Percentiles rank a stretch among this genome's conserved stretches.
These are phyloP conservation scores for Leptopilina drosophilae DNA, from an alignment of 2,888 invertebrate species.

Conservation along the genomic window DNA sequence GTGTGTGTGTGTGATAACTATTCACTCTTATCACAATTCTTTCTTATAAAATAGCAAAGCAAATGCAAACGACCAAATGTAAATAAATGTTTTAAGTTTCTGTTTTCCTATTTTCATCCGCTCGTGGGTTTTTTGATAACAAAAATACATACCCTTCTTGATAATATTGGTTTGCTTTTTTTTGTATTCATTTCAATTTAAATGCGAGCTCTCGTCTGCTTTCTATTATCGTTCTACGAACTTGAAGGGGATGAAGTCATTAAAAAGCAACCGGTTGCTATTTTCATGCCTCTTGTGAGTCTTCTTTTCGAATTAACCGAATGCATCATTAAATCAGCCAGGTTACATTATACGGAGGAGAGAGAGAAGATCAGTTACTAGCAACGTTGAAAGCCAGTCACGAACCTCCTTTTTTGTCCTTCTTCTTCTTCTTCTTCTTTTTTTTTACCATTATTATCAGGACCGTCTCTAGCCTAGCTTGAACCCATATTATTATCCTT, in stretches of 20 bases:
- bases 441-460: conserved; percentile 11
- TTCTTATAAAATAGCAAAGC: neutral
- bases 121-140: neutral
- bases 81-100: too few species aligned
- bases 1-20: neutral
- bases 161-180: neutral
- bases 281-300: conserved; percentile 31
- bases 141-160: neutral
- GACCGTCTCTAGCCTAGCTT: conserved; percentile 21
- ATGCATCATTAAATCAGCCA: conserved; percentile 16
- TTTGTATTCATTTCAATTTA: conserved; percentile 14
- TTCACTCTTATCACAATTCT: neutral
- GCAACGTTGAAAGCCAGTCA: conserved; percentile 16
- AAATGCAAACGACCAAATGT: too few species aligned
- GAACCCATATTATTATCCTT: neutral
- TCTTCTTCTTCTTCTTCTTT: neutral
- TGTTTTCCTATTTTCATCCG: neutral
- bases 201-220: conserved; percentile 14
- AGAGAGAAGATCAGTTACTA: neutral
- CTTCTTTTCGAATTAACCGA: conserved; percentile 29
- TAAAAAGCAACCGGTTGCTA: conserved; percentile 39
- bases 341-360: neutral
- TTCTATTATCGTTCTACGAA: conserved; percentile 36
- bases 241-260: conserved; percentile 31
- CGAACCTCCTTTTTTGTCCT: conserved; percentile 12